phyloP scores from a whole-genome alignment of 2,888 invertebrate species.

The Xiphydria camelus region DNA sequence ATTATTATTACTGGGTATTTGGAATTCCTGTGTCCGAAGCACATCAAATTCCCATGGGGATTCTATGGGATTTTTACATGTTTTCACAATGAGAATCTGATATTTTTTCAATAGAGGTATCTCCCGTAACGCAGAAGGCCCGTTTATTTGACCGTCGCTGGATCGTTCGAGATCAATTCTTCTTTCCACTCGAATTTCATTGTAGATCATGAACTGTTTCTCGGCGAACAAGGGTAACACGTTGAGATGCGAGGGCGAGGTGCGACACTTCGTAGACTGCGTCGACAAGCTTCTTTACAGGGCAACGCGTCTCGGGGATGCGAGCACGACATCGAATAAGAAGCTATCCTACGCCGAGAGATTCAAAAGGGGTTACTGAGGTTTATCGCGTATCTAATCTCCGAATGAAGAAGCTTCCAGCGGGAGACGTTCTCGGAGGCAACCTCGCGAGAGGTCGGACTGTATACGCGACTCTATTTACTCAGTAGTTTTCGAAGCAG shows the following conservation, averaged over 20 bases:
- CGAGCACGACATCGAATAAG: constrained; percentile 13
- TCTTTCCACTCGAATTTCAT: not conserved
- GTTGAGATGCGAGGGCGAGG: constrained; percentile 28
- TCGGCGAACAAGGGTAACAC: constrained; percentile 20
- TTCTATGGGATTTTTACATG: no score
- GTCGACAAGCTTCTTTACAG: constrained; percentile 34
- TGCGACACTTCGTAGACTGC: constrained; percentile 30
- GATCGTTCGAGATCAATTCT: no score
- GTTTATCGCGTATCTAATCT: not conserved
- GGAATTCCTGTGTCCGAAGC: no score
- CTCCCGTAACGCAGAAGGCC: no score
- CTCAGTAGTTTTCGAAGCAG: no score
- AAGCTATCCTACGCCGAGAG: constrained; percentile 30
- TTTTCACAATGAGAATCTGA: no score
- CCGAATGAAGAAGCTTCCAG: not conserved
- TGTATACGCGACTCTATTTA: no score
- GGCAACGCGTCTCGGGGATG: constrained; percentile 14
- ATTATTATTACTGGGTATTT: no score
- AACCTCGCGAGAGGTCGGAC: no score
- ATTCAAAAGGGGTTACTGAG: constrained; percentile 24
- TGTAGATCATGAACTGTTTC: constrained; percentile 34
- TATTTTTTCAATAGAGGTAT: no score
- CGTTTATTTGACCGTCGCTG: no score
- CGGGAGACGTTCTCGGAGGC: not conserved
- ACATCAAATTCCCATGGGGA: no score